Evolutionary conservation across 2,888 invertebrate genomes (phyloP).

Genomic region (Metallyticus violacea): DNA sequence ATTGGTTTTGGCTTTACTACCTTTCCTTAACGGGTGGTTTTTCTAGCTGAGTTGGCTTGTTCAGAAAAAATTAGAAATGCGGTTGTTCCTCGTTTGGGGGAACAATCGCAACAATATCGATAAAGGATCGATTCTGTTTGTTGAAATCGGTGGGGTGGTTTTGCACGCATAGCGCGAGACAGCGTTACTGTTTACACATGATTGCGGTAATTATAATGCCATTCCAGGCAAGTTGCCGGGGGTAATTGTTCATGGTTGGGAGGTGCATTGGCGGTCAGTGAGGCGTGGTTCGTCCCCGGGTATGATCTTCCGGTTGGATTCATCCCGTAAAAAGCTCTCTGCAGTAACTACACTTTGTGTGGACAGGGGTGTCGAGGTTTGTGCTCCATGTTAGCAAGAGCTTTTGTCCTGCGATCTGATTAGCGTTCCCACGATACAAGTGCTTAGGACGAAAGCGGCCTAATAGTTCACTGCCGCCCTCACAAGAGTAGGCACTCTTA

Average conservation of each 20-base stretch:
- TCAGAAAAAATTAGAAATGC: neutral
- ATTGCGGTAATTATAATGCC: neutral
- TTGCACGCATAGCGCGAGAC: neutral
- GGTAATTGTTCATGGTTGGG: neutral
- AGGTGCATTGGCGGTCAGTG: neutral
- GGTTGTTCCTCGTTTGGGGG: too few species aligned
- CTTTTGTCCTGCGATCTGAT: neutral
- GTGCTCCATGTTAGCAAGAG: neutral
- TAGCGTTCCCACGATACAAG: neutral
- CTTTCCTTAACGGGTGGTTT: neutral
- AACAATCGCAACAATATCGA: neutral
- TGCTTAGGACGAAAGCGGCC: neutral
- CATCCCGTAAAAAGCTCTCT: neutral
- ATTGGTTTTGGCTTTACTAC: too few species aligned
- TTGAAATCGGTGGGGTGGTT: neutral
- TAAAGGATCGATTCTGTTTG: neutral
- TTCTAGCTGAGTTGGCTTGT: too few species aligned
- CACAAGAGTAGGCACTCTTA: too few species aligned
- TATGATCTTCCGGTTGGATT: neutral
- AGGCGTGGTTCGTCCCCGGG: neutral
- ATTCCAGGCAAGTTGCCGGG: neutral
- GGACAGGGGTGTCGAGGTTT: slow-evolving; percentile 16
- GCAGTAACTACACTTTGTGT: neutral
- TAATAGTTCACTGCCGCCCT: neutral
- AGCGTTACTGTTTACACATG: neutral